A percentile compares a stretch with the other conserved stretches of the same genome.
Evolutionary conservation across 1,140 invertebrate genomes (phyloP).

Genomic region (Pachyrhynchus sulphureomaculatus): DNA sequence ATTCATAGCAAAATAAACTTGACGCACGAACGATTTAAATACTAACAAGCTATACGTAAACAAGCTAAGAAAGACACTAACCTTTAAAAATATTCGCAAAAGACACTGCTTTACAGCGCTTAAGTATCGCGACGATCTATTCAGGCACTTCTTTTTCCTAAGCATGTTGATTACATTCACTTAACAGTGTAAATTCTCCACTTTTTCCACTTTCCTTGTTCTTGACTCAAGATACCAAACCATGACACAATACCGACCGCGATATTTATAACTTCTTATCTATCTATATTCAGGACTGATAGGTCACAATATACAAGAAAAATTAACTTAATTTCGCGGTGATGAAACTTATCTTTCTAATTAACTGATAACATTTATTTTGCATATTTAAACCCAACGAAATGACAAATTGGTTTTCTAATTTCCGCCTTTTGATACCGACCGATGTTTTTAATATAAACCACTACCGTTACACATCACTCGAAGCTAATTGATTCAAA

Average conservation of each 20-base stretch:
- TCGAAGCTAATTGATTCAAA: background rate
- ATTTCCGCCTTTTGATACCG: too few relatives aligned
- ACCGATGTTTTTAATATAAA: too few relatives aligned
- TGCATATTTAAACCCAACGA: too few relatives aligned
- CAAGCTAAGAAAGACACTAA: background rate
- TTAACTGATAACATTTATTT: too few relatives aligned
- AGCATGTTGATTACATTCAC: background rate
- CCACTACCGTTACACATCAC: too few relatives aligned
- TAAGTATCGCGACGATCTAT: background rate
- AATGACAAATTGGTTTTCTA: too few relatives aligned
- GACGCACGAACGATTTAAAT: slow-evolving; percentile 19
- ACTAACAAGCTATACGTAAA: slow-evolving; percentile 4
- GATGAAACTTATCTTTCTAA: too few relatives aligned
- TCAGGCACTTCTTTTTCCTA: background rate
- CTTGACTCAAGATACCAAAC: background rate
- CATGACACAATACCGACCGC: background rate
- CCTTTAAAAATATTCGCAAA: slow-evolving; percentile 19
- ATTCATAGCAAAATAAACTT: slow-evolving; percentile 22
- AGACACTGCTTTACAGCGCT: slow-evolving; percentile 5
- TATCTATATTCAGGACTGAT: background rate
- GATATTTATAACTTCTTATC: background rate
- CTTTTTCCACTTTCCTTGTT: background rate
- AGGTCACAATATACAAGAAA: background rate
- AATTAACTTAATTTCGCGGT: background rate
- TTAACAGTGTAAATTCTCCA: too few relatives aligned